These are phyloP conservation scores for Drosophila athabasca DNA, from an alignment of 1,140 invertebrate species.

Conservation along the genomic window DNA sequence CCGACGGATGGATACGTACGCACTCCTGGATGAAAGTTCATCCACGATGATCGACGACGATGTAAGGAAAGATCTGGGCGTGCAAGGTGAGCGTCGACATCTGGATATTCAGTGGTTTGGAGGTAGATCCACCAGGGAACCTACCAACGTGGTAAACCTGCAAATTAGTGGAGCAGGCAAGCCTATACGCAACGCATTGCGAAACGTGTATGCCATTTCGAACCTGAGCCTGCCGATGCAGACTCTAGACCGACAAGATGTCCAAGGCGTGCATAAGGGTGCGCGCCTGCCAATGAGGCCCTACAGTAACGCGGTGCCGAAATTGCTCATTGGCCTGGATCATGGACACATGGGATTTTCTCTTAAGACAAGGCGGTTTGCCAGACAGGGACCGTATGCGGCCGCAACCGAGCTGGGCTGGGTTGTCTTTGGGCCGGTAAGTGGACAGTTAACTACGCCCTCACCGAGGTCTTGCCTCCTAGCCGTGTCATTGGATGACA, in stretches of 20 bases:
- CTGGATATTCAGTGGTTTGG: conserved; percentile 13
- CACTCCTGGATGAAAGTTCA: neutral
- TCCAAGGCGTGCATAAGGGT: neutral
- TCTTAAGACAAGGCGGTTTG: neutral
- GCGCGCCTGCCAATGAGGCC: too few species aligned
- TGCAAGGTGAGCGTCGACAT: conserved; percentile 14
- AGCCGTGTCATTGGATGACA: conserved; percentile 8
- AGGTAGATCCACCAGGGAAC: neutral
- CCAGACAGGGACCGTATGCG: neutral
- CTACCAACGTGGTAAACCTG: conserved; percentile 1
- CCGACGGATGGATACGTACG: neutral
- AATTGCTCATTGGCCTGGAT: too few species aligned
- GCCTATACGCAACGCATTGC: neutral
- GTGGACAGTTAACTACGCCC: conserved; percentile 2
- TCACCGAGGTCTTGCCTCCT: conserved; percentile 9
- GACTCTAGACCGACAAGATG: neutral
- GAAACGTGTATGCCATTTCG: conserved; percentile 3
- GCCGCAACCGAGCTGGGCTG: conserved; percentile 2
- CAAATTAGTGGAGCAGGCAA: conserved; percentile 8
- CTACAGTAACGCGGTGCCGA: too few species aligned
- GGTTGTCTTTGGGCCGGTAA: neutral
- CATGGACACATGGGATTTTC: conserved; percentile 3
- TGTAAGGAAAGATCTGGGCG: neutral
- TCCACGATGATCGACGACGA: conserved; percentile 11
- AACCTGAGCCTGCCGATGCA: conserved; percentile 24